Conservation (phyloP, 1,140 invertebrate genomes). For the Drosophila sp. region DNA sequence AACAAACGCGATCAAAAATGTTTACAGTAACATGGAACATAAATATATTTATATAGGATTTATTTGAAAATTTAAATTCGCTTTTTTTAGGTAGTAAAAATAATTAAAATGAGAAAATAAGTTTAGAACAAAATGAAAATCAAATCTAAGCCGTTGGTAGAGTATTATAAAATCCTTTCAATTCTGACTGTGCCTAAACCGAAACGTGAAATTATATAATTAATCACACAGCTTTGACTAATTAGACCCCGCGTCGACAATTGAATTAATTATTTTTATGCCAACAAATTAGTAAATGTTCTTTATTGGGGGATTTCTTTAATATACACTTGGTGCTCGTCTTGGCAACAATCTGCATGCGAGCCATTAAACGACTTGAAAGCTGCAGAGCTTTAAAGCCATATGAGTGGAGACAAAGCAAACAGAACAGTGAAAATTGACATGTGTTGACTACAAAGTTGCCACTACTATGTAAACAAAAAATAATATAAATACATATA, state of each 20-base stretch:
- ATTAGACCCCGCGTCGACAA: slow-evolving; percentile 9
- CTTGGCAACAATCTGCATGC: slow-evolving; percentile 12
- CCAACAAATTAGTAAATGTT: slow-evolving; percentile 54
- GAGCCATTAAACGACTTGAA: background rate
- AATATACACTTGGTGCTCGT: background rate
- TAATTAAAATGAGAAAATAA: too few relatives aligned
- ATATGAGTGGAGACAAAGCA: slow-evolving; percentile 17
- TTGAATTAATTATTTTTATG: slow-evolving; percentile 49
- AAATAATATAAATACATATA: slow-evolving; percentile 13
- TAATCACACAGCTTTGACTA: slow-evolving; percentile 26
- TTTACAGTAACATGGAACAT: too few relatives aligned
- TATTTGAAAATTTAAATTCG: too few relatives aligned
- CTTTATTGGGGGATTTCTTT: background rate
- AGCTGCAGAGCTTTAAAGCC: slow-evolving; percentile 22
- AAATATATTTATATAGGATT: too few relatives aligned
- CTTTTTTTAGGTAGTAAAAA: too few relatives aligned
- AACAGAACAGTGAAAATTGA: slow-evolving; percentile 50
- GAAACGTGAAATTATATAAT: background rate
- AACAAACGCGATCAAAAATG: too few relatives aligned
- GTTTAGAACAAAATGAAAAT: too few relatives aligned
- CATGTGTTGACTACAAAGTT: slow-evolving; percentile 42
- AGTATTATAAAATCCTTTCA: background rate
- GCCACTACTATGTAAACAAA: slow-evolving; percentile 33
- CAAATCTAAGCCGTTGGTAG: background rate
- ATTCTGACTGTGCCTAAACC: background rate